These are phyloP conservation scores for Incurvaria masculella DNA, from an alignment of 2,888 invertebrate genomes.

Conservation along the genomic window DNA sequence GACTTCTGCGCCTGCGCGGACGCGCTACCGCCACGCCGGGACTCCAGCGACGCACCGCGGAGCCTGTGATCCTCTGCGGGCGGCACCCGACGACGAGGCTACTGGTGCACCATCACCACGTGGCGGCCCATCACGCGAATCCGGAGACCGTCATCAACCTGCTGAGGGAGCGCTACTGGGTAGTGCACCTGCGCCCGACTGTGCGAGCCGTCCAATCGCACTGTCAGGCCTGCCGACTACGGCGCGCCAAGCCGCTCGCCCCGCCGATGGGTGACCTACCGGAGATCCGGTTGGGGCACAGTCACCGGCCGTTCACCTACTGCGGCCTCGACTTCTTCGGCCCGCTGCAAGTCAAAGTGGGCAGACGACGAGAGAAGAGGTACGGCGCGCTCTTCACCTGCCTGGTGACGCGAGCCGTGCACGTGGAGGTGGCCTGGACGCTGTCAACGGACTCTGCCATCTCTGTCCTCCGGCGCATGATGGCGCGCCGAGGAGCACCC, in stretches of 20 bases:
- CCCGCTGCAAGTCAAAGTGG: constrained; percentile 4
- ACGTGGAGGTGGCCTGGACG: constrained; percentile 4
- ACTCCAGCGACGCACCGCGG: neutral
- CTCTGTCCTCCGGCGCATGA: constrained; percentile 5
- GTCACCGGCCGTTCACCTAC: constrained; percentile 2
- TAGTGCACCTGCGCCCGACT: constrained; percentile 4
- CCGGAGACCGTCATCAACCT: constrained; percentile 7
- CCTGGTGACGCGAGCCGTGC: neutral
- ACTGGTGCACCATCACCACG: constrained; percentile 7
- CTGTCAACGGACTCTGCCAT: constrained; percentile 7
- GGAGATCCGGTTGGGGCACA: constrained; percentile 1
- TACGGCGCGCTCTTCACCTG: constrained; percentile 2
- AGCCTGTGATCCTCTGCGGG: constrained; percentile 11
- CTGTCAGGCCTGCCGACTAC: constrained; percentile 1
- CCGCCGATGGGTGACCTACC: constrained; percentile 2
- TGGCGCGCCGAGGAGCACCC: constrained; percentile 5
- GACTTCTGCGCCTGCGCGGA: neutral
- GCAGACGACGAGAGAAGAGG: constrained; percentile 3
- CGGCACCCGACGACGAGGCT: constrained; percentile 5
- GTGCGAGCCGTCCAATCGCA: constrained; percentile 1
- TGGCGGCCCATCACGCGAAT: constrained; percentile 3
- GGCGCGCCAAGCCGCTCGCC: neutral
- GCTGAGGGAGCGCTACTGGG: constrained; percentile 7
- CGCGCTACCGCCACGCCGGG: neutral
- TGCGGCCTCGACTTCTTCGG: constrained; percentile 9